phyloP scores from a whole-genome alignment of 2,797 vertebrate species.

The Muraenolepis orangiensis region DNA sequence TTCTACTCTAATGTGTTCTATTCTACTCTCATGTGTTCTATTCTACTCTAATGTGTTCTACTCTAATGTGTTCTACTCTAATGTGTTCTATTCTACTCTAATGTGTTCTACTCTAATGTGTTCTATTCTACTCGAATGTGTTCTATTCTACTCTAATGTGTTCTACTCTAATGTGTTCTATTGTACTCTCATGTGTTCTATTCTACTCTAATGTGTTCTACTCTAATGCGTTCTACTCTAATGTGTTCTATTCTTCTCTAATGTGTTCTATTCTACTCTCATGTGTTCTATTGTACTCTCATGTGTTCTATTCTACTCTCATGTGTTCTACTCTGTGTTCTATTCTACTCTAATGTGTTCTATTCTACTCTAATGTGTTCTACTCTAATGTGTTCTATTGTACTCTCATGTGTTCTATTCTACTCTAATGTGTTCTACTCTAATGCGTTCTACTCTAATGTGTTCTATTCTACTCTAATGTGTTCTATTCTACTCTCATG shows the following conservation, averaged over 20 bases:
- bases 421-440: neutral
- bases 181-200: neutral
- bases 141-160: slow-evolving; percentile 8
- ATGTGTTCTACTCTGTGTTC: neutral
- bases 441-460: neutral
- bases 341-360: neutral
- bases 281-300: too few species aligned
- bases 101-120: neutral
- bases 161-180: too few species aligned
- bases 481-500: too few species aligned
- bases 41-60: too few species aligned
- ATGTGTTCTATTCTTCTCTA: too few species aligned
- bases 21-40: too few species aligned
- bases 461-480: too few species aligned
- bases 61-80: too few species aligned
- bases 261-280: too few species aligned
- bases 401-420: neutral
- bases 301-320: too few species aligned
- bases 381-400: neutral
- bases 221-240: neutral
- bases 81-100: neutral
- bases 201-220: neutral
- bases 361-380: too few species aligned
- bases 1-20: too few species aligned
- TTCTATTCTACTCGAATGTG: neutral